Percentiles rank a stretch among this genome's conserved stretches.
Evolutionary conservation across 2,113 vertebrate species (phyloP).

Genomic region (Limnothrissa miodon): DNA sequence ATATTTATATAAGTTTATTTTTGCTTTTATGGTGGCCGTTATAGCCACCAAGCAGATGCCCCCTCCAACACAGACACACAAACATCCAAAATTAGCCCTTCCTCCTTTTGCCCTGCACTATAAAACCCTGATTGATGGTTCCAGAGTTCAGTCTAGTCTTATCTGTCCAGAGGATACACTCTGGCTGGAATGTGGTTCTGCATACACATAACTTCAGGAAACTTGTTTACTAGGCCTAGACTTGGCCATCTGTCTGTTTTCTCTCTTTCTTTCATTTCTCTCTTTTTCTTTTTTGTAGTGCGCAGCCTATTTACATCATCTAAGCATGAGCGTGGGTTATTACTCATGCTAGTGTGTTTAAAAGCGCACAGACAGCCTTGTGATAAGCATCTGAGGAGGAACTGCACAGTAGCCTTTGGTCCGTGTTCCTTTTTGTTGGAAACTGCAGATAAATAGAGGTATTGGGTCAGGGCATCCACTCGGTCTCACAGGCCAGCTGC

Average conservation of each 20-base stretch:
- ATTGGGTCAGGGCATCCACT: background rate
- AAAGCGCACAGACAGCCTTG: background rate
- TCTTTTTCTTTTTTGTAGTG: background rate
- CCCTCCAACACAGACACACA: background rate
- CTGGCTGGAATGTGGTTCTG: background rate
- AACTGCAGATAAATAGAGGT: slow-evolving; percentile 6
- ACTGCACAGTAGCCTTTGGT: background rate
- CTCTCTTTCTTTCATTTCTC: background rate
- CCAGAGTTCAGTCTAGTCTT: slow-evolving; percentile 13
- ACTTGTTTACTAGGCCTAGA: background rate
- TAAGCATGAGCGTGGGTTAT: background rate
- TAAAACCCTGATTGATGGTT: slow-evolving; percentile 16
- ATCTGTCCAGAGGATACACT: background rate
- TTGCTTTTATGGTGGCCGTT: background rate
- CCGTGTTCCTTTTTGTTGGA: slow-evolving; percentile 1
- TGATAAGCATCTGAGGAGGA: slow-evolving; percentile 9
- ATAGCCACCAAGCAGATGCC: background rate
- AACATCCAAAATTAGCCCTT: slow-evolving; percentile 2
- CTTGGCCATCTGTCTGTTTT: background rate
- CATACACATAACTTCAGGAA: slow-evolving; percentile 9
- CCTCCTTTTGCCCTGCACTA: background rate
- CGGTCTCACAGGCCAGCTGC: background rate
- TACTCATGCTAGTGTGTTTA: background rate
- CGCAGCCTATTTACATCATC: background rate
- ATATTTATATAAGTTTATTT: too few relatives aligned